These are phyloP conservation scores for Ceratitis capitata DNA, from an alignment of 1,140 invertebrate genomes.

Conservation along the genomic window DNA sequence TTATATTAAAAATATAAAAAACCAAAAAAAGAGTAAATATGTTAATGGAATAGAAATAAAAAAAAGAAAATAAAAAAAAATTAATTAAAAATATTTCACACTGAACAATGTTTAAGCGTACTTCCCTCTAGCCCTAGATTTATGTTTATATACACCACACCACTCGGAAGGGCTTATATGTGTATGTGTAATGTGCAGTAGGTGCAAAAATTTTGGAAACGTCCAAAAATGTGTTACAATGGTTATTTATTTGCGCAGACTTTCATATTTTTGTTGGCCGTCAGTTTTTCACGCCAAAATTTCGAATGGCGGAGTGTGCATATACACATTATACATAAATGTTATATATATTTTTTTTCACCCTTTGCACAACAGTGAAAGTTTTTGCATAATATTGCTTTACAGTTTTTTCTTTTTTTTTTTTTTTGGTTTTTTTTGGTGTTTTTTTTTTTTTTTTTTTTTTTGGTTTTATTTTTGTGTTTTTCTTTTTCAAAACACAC, in stretches of 20 bases:
- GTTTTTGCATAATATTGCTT: not conserved
- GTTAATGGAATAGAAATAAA: not conserved
- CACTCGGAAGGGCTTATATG: not conserved
- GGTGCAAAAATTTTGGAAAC: not conserved
- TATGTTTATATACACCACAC: not conserved
- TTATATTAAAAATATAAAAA: not conserved
- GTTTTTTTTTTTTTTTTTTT: too few species aligned
- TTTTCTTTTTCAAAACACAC: not conserved
- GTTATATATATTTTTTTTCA: not conserved
- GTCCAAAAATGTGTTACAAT: not conserved
- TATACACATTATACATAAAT: not conserved
- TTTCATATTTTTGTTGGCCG: conserved; percentile 22
- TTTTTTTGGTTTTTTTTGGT: not conserved
- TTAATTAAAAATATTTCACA: not conserved
- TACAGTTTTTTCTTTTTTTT: not conserved
- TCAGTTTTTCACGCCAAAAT: not conserved
- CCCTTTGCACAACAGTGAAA: not conserved
- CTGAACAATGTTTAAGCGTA: not conserved
- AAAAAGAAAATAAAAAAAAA: not conserved
- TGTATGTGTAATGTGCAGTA: not conserved
- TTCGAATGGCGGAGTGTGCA: not conserved
- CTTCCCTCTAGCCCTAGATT: too few species aligned
- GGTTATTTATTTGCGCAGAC: not conserved
- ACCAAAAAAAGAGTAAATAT: not conserved
- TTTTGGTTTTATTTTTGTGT: too few species aligned